phyloP scores from a whole-genome alignment of 2,888 invertebrate species.

The Chaitophorus viminalis region DNA sequence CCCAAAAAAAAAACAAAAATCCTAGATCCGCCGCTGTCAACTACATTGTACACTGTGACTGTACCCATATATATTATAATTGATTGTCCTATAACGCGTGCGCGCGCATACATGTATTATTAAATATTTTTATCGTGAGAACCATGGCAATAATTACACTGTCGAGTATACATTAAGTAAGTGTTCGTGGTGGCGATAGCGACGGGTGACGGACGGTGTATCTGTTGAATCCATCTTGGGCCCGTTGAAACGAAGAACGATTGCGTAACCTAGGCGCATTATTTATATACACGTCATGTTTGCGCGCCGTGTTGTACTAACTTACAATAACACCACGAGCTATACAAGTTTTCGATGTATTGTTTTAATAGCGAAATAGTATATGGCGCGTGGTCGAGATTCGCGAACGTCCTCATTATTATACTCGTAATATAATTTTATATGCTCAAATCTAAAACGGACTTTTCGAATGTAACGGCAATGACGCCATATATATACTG shows the following conservation, averaged over 20 bases:
- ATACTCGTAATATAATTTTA: too few species aligned
- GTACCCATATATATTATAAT: too few species aligned
- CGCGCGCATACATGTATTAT: neutral
- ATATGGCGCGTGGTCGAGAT: neutral
- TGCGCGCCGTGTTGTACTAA: neutral
- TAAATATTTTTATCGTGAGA: neutral
- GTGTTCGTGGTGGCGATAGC: too few species aligned
- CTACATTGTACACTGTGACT: too few species aligned
- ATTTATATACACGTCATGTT: neutral
- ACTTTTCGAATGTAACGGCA: neutral
- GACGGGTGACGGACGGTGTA: neutral
- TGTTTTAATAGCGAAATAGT: neutral
- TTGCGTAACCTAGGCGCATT: conserved; percentile 17
- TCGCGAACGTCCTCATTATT: conserved; percentile 1
- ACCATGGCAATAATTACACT: neutral
- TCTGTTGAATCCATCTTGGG: conserved; percentile 12
- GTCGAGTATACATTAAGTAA: neutral
- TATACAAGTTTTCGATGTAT: neutral
- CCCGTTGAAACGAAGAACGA: conserved; percentile 24
- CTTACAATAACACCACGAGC: neutral
- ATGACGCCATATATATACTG: too few species aligned
- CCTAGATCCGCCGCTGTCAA: too few species aligned
- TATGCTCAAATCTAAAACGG: neutral
- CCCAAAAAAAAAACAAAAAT: too few species aligned
- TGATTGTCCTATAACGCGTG: neutral